Percentiles rank a stretch among this genome's conserved stretches.
Conservation (phyloP, 2,113 vertebrate species). For the Rhynchomys soricoides region DNA sequence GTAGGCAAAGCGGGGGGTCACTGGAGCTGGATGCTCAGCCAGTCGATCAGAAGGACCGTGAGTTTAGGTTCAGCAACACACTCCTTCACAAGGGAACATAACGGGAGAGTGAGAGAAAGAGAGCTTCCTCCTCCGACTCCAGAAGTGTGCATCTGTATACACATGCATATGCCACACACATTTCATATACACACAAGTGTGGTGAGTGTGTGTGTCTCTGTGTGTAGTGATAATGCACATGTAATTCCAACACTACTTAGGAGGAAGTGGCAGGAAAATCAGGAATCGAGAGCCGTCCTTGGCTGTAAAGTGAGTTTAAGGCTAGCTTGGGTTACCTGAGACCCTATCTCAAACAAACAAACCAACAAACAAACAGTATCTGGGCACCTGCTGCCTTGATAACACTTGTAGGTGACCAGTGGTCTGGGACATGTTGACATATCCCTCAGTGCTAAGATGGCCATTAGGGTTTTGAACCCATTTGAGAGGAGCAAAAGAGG, state of each 20-base stretch:
- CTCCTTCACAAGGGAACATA: background rate
- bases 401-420: background rate
- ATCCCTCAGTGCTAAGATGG: background rate
- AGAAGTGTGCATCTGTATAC: background rate
- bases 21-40: background rate
- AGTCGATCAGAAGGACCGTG: background rate
- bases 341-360: background rate
- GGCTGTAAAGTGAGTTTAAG: background rate
- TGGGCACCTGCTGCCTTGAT: background rate
- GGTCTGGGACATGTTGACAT: background rate
- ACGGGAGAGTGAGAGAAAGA: background rate
- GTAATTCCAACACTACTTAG: background rate
- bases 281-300: background rate
- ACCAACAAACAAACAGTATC: background rate
- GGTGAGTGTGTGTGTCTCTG: background rate
- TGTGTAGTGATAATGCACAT: background rate
- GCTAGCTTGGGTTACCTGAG: background rate
- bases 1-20: background rate
- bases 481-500: background rate
- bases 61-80: background rate
- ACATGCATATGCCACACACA: background rate
- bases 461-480: background rate
- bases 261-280: background rate
- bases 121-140: background rate
- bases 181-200: background rate